These are phyloP conservation scores for Phaethornis superciliosus DNA, from an alignment of 2,113 vertebrate species.

Conservation along the genomic window DNA sequence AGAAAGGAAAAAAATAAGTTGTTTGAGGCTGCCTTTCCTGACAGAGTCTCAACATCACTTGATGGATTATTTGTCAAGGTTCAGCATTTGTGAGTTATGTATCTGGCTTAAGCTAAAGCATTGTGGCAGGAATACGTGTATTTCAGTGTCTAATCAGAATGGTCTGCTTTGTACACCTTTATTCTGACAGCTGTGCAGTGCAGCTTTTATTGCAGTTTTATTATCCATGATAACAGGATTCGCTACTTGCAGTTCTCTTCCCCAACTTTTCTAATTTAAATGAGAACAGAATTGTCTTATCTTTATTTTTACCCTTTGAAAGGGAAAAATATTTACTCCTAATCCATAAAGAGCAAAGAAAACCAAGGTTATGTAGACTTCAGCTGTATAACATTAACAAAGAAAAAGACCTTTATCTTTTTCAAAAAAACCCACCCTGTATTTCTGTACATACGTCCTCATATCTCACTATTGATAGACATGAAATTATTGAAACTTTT, in stretches of 20 bases:
- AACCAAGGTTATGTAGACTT: neutral
- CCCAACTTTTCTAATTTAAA: neutral
- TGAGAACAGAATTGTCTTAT: neutral
- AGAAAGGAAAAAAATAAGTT: neutral
- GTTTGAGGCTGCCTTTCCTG: neutral
- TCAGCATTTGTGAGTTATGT: neutral
- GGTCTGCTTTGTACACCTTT: neutral
- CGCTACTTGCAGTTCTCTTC: neutral
- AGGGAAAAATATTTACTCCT: slow-evolving; percentile 33
- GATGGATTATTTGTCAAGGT: slow-evolving; percentile 9
- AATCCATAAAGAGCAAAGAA: neutral
- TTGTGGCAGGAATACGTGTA: neutral
- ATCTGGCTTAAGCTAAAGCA: neutral
- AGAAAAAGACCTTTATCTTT: neutral
- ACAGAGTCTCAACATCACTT: neutral
- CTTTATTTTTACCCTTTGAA: slow-evolving; percentile 17
- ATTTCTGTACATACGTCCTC: neutral
- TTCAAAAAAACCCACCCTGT: neutral
- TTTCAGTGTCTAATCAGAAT: neutral
- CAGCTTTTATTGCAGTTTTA: neutral
- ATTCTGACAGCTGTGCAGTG: neutral
- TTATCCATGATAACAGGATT: neutral
- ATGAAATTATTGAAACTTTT: neutral
- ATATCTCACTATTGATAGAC: neutral
- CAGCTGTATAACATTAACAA: neutral